Conservation (phyloP, 2,113 vertebrate species). For the Oxygymnocypris stewartii region DNA sequence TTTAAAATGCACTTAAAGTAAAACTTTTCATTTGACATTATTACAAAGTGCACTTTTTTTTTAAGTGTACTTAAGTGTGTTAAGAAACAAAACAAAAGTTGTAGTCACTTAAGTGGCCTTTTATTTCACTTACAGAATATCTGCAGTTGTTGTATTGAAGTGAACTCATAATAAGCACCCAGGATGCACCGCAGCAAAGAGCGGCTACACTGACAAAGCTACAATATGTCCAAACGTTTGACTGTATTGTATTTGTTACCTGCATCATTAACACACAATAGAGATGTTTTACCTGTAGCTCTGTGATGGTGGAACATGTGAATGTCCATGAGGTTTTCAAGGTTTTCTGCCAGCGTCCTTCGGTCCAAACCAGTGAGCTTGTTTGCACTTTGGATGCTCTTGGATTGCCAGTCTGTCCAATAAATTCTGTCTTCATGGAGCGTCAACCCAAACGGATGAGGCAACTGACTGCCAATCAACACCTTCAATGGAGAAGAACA, state of each 20-base stretch:
- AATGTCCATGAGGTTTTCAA: slow-evolving; percentile 99
- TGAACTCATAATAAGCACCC: neutral
- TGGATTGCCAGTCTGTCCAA: slow-evolving; percentile 99
- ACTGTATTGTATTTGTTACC: neutral
- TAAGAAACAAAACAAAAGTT: no score
- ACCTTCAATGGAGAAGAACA: slow-evolving; percentile 74
- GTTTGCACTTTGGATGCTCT: slow-evolving; percentile 94
- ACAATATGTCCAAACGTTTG: neutral
- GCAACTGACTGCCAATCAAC: slow-evolving; percentile 91
- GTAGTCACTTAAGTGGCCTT: no score
- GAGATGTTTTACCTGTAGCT: slow-evolving; percentile 75
- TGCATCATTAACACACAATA: neutral
- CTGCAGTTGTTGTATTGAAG: neutral
- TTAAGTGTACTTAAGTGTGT: no score
- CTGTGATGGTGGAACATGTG: slow-evolving; percentile 94
- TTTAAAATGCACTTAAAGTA: no score
- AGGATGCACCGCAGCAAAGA: neutral
- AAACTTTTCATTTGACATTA: no score
- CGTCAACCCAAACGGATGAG: slow-evolving; percentile 94
- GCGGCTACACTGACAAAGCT: neutral
- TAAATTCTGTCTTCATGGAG: slow-evolving; percentile 91
- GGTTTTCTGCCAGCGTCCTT: slow-evolving; percentile 85
- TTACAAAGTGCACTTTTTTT: no score
- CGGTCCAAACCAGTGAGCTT: slow-evolving; percentile 86
- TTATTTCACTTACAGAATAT: no score